These are phyloP conservation scores for Tetramorium simillimum DNA, from an alignment of 1,140 invertebrate species.

Conservation along the genomic window DNA sequence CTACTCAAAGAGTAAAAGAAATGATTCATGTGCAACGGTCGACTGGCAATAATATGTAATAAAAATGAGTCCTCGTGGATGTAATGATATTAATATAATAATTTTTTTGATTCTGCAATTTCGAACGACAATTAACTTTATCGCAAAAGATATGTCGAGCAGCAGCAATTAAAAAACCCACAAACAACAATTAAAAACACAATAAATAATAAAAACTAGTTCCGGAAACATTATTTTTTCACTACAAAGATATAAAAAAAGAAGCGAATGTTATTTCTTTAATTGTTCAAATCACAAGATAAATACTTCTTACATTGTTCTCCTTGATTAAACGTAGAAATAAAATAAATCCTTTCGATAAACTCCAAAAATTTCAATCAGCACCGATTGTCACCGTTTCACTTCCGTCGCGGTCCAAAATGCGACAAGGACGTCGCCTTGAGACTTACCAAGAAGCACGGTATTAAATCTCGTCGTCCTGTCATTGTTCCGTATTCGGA, in stretches of 20 bases:
- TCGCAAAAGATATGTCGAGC: neutral
- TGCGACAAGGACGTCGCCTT: neutral
- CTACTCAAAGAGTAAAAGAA: neutral
- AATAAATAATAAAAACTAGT: neutral
- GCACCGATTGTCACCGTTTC: neutral
- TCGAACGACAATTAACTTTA: neutral
- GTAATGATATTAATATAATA: neutral
- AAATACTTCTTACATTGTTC: neutral
- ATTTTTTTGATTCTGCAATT: neutral
- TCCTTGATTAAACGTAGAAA: neutral
- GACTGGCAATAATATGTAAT: neutral
- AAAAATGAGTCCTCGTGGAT: neutral
- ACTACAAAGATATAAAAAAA: neutral
- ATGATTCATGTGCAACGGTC: neutral
- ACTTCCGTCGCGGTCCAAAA: neutral
- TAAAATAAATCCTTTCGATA: neutral
- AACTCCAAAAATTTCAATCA: neutral
- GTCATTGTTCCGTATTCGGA: slow-evolving; percentile 10
- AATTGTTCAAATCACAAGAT: neutral
- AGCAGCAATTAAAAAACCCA: neutral
- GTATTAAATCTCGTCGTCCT: slow-evolving; percentile 44
- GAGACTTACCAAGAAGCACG: slow-evolving; percentile 63
- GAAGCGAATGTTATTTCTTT: neutral
- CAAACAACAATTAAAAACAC: neutral
- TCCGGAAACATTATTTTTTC: neutral